A percentile compares a stretch with the other conserved stretches of the same genome.
phyloP scores from a whole-genome alignment of 2,888 invertebrate genomes.

The Unio delphinus region DNA sequence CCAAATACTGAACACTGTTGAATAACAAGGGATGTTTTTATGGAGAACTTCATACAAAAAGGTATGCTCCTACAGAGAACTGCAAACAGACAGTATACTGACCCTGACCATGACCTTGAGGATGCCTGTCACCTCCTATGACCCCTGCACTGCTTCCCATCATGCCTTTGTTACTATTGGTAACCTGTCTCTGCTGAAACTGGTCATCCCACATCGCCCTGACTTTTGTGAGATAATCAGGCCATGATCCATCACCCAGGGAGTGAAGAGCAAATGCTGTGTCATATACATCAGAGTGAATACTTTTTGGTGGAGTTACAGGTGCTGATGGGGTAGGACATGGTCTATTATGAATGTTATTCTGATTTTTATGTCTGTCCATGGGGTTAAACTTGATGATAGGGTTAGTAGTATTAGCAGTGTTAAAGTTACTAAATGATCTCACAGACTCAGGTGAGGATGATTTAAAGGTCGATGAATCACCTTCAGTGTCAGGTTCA shows the following conservation, averaged over 20 bases:
- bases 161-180: conserved; percentile 27
- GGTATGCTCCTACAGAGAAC: no score
- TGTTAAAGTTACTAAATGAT: conserved; percentile 8
- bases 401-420: conserved; percentile 30
- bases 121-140: background rate
- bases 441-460: background rate
- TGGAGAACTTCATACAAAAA: no score
- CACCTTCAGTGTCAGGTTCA: background rate
- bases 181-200: conserved; percentile 30
- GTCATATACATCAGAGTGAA: conserved; percentile 68
- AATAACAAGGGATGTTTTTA: no score
- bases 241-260: conserved; percentile 54
- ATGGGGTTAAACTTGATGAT: conserved; percentile 35
- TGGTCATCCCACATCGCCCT: conserved; percentile 65
- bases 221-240: conserved; percentile 62
- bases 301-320: conserved; percentile 40
- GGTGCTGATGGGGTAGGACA: conserved; percentile 10
- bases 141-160: conserved; percentile 33
- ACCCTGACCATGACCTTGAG: conserved; percentile 13
- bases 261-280: conserved; percentile 69
- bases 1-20: no score
- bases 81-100: conserved; percentile 13
- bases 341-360: conserved; percentile 5
- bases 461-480: background rate
- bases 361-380: conserved; percentile 23